Evolutionary conservation across 1,140 invertebrate genomes (phyloP).

Genomic region (Pachypeltis micranthus): DNA sequence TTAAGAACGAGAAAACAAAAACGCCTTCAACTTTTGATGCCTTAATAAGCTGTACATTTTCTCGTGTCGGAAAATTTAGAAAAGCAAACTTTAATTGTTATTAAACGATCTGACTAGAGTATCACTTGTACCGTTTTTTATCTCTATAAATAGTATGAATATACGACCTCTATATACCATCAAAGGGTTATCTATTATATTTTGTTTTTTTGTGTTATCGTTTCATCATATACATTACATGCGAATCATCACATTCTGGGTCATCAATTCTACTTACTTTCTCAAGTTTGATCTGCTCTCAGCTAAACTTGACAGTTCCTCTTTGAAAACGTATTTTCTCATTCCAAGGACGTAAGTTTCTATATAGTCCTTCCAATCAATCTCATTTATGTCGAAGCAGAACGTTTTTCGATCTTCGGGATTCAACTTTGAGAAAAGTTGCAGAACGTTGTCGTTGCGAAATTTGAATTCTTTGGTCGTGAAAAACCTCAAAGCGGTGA

Average conservation of each 20-base stretch:
- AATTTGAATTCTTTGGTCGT: slow-evolving; percentile 72
- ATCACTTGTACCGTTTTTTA: neutral
- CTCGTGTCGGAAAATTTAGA: too few relatives aligned
- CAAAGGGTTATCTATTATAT: neutral
- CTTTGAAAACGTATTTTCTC: slow-evolving; percentile 73
- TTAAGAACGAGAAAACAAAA: too few relatives aligned
- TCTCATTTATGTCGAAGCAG: slow-evolving; percentile 58
- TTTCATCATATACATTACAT: too few relatives aligned
- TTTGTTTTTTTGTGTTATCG: neutral
- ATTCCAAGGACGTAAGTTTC: slow-evolving; percentile 74
- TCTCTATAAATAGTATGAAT: neutral
- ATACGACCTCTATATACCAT: too few relatives aligned
- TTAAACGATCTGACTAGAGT: neutral
- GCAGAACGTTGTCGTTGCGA: slow-evolving; percentile 54
- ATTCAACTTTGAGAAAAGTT: slow-evolving; percentile 46
- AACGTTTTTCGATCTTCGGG: slow-evolving; percentile 52
- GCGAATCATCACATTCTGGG: neutral
- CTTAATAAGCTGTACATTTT: too few relatives aligned
- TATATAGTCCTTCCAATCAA: slow-evolving; percentile 73
- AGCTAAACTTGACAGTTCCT: slow-evolving; percentile 63
- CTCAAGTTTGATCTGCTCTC: slow-evolving; percentile 55
- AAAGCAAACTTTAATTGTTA: neutral
- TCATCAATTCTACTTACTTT: slow-evolving; percentile 40
- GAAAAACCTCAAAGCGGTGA: slow-evolving; percentile 62
- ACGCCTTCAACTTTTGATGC: too few relatives aligned